Evolutionary conservation across 2,113 vertebrate species (phyloP), one percentile per base, ranked within the genome.

Genomic region (Edolisoma coerulescens): DNA sequence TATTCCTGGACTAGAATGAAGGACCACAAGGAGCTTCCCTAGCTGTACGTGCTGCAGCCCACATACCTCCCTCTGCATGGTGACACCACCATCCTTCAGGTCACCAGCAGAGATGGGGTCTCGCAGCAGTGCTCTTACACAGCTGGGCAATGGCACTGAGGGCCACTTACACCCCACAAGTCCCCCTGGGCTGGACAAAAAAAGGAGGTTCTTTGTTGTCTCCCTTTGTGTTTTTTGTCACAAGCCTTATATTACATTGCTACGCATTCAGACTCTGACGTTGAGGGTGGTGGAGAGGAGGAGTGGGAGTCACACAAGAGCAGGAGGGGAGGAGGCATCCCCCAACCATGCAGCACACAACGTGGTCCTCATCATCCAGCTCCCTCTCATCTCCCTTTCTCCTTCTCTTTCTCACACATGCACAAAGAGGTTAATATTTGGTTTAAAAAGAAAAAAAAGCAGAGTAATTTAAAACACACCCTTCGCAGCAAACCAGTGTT

Each of bases 391-490:
- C 69, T 84, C 64, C 49, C 73, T 84, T 94, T 84, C 74, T 94
- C 79, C 70, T 79, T 68, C 41, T 68, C n/a, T 94, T 65, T 92
- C 80, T 85, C 89, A 60, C 7, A 18, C 61, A 67, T 2, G 1
- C 71, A 90, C 64, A 95, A 61, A 90, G 91, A 94, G 80, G 68
- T 89, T 96, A 93, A 96, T 96, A 96, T 93, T 88, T 94, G 79
- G 81, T 73, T 91, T 73, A 75, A 88, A 94, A 87, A 76, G 88
- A 93, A 71, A 53, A 70, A 79, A 88, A 20, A 73, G 64, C 54
- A 89, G 91, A 82, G 92, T 95, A 93, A 97, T 96, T 97, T 95
- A 97, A 97, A 97, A 92, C 94, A 91, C 56, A 91, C 87, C 54
- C 68, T 89, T 96, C 56, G 33, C 76, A 95, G 76, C 96, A 95